Percentiles rank a stretch among this genome's conserved stretches.
Conservation (phyloP, 2,113 vertebrate species). For the Carassius auratus region DNA sequence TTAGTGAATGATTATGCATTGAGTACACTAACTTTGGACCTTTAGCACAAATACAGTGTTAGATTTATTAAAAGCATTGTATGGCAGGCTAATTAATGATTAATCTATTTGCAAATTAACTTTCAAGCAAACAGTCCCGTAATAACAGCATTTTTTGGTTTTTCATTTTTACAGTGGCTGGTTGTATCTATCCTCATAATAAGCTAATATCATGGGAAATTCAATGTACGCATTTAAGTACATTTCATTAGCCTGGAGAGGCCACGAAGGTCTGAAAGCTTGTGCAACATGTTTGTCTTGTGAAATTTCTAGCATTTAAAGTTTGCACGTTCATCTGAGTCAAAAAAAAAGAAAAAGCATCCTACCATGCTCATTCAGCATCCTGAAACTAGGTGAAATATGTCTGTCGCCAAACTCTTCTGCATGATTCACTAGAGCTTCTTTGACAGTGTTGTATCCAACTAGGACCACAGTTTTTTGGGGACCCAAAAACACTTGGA, state of each 20-base stretch:
- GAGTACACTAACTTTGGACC: background rate
- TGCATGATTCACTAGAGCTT: too few species aligned
- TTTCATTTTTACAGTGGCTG: too few species aligned
- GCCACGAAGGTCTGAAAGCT: background rate
- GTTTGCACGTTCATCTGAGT: background rate
- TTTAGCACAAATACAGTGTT: background rate
- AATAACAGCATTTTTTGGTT: too few species aligned
- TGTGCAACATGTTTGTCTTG: background rate
- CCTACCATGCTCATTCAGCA: slow-evolving; percentile 44
- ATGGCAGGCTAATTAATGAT: background rate
- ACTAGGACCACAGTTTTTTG: too few species aligned
- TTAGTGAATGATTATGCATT: background rate
- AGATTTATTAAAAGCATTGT: too few species aligned
- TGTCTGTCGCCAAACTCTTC: slow-evolving; percentile 76
- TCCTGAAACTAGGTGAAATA: slow-evolving; percentile 70
- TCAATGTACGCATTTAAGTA: background rate
- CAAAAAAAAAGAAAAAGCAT: background rate
- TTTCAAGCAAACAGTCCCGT: too few species aligned
- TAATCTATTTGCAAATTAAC: too few species aligned
- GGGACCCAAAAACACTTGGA: too few species aligned
- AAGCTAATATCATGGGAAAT: too few species aligned
- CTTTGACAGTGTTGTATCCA: too few species aligned
- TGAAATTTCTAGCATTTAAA: background rate
- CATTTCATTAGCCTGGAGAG: background rate
- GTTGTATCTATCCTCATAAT: too few species aligned